phyloP scores from a whole-genome alignment of 2,113 vertebrate genomes.

The Nannospalax galili region DNA sequence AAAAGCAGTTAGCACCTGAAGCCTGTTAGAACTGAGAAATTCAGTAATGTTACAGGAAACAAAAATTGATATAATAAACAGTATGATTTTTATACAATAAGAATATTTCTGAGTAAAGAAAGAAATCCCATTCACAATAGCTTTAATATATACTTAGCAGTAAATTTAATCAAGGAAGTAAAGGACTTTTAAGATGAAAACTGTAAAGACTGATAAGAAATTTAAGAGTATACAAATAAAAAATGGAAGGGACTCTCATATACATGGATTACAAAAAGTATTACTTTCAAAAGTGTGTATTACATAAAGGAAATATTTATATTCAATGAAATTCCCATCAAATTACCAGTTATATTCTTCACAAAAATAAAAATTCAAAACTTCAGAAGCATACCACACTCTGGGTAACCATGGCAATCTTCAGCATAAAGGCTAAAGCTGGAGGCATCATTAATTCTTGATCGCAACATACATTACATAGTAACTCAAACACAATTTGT shows the following conservation, averaged over 20 bases:
- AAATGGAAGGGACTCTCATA: background rate
- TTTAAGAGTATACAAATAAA: background rate
- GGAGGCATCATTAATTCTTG: background rate
- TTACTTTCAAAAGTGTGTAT: background rate
- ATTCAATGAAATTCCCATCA: background rate
- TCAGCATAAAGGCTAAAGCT: background rate
- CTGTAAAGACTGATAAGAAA: background rate
- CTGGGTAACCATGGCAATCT: background rate
- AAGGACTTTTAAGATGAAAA: background rate
- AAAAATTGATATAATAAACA: background rate
- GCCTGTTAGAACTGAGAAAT: background rate
- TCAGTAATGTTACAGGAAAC: background rate
- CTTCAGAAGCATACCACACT: too few species aligned
- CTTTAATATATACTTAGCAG: background rate
- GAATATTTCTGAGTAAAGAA: background rate
- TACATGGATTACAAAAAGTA: background rate
- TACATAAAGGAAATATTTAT: background rate
- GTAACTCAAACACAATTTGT: background rate
- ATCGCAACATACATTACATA: background rate
- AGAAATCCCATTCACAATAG: background rate
- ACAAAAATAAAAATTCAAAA: background rate
- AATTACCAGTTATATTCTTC: background rate
- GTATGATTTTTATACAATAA: background rate
- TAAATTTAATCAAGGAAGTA: background rate
- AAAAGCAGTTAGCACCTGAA: background rate